Evolutionary conservation across 2,888 invertebrate genomes (phyloP).

Genomic region (Euplexia lucipara): DNA sequence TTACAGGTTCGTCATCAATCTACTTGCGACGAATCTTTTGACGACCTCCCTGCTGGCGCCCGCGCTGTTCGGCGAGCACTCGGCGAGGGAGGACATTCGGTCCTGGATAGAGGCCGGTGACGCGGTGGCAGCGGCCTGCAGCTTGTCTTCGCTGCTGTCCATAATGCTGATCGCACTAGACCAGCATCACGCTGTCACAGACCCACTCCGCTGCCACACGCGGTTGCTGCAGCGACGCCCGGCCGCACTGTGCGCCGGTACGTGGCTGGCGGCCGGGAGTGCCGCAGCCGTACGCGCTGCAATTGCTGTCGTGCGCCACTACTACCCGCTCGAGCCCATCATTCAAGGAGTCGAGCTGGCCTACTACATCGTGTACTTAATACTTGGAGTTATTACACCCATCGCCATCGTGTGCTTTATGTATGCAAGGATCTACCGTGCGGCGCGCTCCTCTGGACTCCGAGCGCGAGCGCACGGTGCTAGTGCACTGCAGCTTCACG

Average conservation of each 20-base stretch:
- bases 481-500: conserved; percentile 89
- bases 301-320: conserved; percentile 78
- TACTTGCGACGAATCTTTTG: conserved; percentile 87
- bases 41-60: conserved; percentile 88
- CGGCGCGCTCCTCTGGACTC: conserved; percentile 93
- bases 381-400: conserved; percentile 80
- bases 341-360: conserved; percentile 80
- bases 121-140: conserved; percentile 85
- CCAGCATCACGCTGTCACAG: conserved; percentile 90
- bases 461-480: conserved; percentile 86
- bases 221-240: conserved; percentile 86
- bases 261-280: conserved; percentile 88
- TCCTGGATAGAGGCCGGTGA: conserved; percentile 91
- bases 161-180: conserved; percentile 88
- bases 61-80: conserved; percentile 90
- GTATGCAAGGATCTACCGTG: conserved; percentile 94
- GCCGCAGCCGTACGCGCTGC: conserved; percentile 81
- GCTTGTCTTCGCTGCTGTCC: conserved; percentile 81
- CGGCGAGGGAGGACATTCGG: conserved; percentile 91
- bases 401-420: conserved; percentile 93
- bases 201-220: conserved; percentile 89
- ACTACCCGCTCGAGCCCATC: conserved; percentile 77
- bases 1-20: conserved; percentile 93
- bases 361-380: conserved; percentile 83
- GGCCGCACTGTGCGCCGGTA: conserved; percentile 88